Base-by-base conservation (phyloP, 2,888 invertebrate species). In the Drepanosiphum platanoidis region DNA sequence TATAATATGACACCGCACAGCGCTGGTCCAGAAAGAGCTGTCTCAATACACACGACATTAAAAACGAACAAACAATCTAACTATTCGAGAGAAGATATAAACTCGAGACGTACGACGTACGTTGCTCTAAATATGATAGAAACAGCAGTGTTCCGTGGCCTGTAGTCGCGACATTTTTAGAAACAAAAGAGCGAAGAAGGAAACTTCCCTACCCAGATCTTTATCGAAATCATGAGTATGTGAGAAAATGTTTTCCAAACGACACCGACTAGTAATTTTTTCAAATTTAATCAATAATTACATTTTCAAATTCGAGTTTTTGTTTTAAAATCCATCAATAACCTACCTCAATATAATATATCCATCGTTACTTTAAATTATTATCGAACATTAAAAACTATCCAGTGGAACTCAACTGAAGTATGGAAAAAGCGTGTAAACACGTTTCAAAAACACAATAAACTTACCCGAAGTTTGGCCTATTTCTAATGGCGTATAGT, bases 21-120 rank as follows among this genome's bases (percentile, higher is more conserved):
- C 34, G 27, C 58, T 46, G 82, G 82, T 39, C 82, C 82, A 58
- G 82, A 82, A 82, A 32, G 82, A 34, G 82, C 82, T 46, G 82
- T 82, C 32, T 72, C 82, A n/a, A n/a, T 36, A 30, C 68, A 81
- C 32, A 81, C 70, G 18, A 82, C 61, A 32, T 72, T 82, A 46
- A 82, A 72, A 72, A 27, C 82, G 72, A 82, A 71, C 82, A 82
- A 82, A 32, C 74, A 82, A 32, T 71, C 81, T 64, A 66, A 66
- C 30, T 66, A 66, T n/a, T 66, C 32, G 30, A 66, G 32, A n/a
- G 66, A 66, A 66, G 32, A 15, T 7, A 34, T 66, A 32, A 66
- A 66, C 32, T 32, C 32, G 11, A 30, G 66, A 9, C n/a, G n/a
- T n/a, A n/a, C n/a, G n/a, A 5, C 32, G 30, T 66, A 66, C 34